Evolutionary conservation across 2,797 vertebrate species (phyloP), one percentile per base, ranked within the genome.

Genomic region (Spea hammondii): DNA sequence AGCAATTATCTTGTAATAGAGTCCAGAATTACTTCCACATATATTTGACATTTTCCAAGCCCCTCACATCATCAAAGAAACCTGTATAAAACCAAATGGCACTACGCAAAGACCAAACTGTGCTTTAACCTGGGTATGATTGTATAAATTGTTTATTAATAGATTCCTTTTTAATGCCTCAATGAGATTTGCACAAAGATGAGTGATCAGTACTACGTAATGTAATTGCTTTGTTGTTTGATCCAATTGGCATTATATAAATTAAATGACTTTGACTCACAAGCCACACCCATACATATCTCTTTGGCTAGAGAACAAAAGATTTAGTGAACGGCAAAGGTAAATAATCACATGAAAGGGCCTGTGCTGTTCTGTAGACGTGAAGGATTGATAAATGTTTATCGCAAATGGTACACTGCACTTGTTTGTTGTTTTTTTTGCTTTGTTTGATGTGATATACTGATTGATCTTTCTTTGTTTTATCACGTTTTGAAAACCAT

Each of bases 341-440:
- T 82, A 82, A 82, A 78, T 73, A 82, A 74, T 49, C 57, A 82
- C 75, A 82, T 82, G 57, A 82, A 82, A 82, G 75, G 57, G 11
- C 64, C 50, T 45, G 64, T 14, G 50, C 47, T 68, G 17, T 71
- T 74, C 59, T 64, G 11, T 72, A 71, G 59, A 73, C 55, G 50
- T 14, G 50, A 69, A 11, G 65, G 65, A 69, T 65, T 82, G 80
- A 78, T 82, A 65, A 73, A 67, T 73, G 53, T 79, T 55, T 73
- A 79, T 68, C 68, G 57, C 62, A 73, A 59, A 59, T 47, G 65
- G 74, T 50, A 55, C 57, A 13, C 70, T 49, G 47, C 32, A 69
- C 47, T 62, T 60, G 32, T 44, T 44, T 51, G 44, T 46, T 67
- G 51, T 72, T 60, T 57, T n/a, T n/a, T 73, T 50, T 64, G 10